phyloP scores from a whole-genome alignment of 2,888 invertebrate genomes.

The Tanypteryx hageni region DNA sequence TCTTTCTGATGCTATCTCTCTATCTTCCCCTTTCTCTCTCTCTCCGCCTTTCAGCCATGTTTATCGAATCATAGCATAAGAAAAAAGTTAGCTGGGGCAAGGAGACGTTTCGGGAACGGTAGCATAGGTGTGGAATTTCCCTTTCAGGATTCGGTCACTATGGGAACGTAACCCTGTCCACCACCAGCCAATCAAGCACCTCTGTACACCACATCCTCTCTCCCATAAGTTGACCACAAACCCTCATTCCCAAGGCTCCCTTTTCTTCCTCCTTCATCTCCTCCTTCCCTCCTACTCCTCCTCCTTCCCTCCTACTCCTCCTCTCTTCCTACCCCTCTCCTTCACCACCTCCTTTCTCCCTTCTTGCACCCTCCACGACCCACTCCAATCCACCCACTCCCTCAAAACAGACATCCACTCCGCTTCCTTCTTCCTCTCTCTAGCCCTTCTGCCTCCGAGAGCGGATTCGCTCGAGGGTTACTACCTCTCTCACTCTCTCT shows the following conservation, averaged over 20 bases:
- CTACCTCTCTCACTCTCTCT: not conserved
- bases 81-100: not conserved
- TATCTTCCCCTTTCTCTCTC: not conserved
- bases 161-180: conserved; percentile 27
- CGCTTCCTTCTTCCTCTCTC: not conserved
- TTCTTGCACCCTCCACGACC: not conserved
- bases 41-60: not conserved
- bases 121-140: conserved; percentile 19
- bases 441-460: not conserved
- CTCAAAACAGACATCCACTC: not conserved
- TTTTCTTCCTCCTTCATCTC: not conserved
- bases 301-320: not conserved
- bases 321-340: not conserved
- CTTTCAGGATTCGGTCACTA: conserved; percentile 30
- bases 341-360: not conserved
- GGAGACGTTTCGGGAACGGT: not conserved
- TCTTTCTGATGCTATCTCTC: not conserved
- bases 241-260: not conserved
- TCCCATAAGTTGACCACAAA: not conserved
- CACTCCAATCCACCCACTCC: not conserved
- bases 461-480: not conserved
- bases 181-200: conserved; percentile 32
- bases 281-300: not conserved
- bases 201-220: not conserved
- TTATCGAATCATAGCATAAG: not conserved